These are phyloP conservation scores for Drosophila bunnanda DNA, from an alignment of 2,888 invertebrate genomes.

Conservation along the genomic window DNA sequence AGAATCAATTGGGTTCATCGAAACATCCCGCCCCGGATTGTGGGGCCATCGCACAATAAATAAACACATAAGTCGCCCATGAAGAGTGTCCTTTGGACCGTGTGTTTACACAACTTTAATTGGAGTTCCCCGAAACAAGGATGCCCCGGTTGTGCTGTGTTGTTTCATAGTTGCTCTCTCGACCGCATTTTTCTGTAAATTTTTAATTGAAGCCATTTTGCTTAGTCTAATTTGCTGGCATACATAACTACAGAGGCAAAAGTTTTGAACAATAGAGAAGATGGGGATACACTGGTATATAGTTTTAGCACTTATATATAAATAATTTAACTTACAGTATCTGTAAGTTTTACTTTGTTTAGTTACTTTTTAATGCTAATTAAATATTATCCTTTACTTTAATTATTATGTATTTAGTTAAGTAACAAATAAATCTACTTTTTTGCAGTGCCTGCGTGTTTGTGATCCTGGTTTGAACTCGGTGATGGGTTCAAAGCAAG, in stretches of 20 bases:
- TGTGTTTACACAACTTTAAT: constrained; percentile 45
- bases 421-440: neutral
- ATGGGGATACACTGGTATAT: neutral
- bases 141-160: constrained; percentile 16
- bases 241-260: constrained; percentile 10
- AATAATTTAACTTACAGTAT: neutral
- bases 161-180: neutral
- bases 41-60: constrained; percentile 29
- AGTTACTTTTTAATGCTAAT: neutral
- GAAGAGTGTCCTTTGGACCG: constrained; percentile 22
- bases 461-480: constrained; percentile 16
- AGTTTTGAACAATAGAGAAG: neutral
- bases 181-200: constrained; percentile 33
- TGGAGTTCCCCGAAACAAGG: constrained; percentile 6
- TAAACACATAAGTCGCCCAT: constrained; percentile 36
- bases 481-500: constrained; percentile 31
- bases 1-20: constrained; percentile 61
- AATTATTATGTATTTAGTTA: neutral
- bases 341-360: neutral
- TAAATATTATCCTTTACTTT: neutral
- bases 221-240: constrained; percentile 2
- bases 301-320: too few relatives aligned
- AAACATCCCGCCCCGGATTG: constrained; percentile 24
- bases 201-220: constrained; percentile 55
- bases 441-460: constrained; percentile 3